Percentiles rank a stretch among this genome's conserved stretches.
These are phyloP conservation scores for Sebastes schlegelii DNA, from an alignment of 2,113 vertebrate species.

Conservation along the genomic window DNA sequence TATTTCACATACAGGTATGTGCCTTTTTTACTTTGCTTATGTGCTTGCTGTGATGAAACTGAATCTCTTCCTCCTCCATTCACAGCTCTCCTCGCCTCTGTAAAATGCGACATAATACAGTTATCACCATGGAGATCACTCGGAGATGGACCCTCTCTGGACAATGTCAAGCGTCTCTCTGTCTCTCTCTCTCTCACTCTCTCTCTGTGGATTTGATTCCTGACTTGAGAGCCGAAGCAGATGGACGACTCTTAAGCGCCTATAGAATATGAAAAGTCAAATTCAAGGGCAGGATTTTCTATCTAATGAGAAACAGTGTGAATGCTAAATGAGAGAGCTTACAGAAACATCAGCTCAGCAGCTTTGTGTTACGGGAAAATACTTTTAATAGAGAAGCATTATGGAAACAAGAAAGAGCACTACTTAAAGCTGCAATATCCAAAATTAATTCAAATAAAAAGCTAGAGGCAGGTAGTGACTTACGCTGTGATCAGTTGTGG, in stretches of 20 bases:
- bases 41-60: constrained; percentile 41
- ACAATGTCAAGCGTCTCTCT: constrained; percentile 60
- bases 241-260: constrained; percentile 39
- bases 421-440: neutral
- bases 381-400: neutral
- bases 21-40: neutral
- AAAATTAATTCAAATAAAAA: constrained; percentile 8
- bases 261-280: constrained; percentile 30
- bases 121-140: constrained; percentile 75
- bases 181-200: neutral
- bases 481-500: constrained; percentile 9
- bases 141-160: constrained; percentile 62
- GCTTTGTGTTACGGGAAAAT: constrained; percentile 22
- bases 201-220: constrained; percentile 48
- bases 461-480: neutral
- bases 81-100: constrained; percentile 36
- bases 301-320: neutral
- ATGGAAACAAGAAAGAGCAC: constrained; percentile 15
- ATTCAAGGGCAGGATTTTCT: constrained; percentile 37
- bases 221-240: constrained; percentile 47
- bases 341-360: constrained; percentile 25
- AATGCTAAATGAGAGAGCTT: constrained; percentile 14
- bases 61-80: constrained; percentile 37
- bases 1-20: neutral
- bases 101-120: constrained; percentile 57